Conservation (phyloP, 2,113 vertebrate genomes). For the Heliornis fulica region DNA sequence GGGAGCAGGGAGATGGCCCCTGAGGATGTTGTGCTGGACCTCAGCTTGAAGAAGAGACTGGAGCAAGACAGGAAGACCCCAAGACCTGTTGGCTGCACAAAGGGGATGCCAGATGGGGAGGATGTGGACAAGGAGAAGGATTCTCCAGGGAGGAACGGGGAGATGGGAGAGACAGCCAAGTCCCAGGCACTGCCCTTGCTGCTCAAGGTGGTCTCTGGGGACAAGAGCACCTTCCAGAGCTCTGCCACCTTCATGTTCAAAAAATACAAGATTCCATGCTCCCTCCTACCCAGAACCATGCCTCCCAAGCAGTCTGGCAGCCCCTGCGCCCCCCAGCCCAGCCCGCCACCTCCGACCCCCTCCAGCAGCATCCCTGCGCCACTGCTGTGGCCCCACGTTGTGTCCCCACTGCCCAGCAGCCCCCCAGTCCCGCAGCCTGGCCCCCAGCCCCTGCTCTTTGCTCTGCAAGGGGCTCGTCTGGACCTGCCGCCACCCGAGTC, state of each 20-base stretch:
- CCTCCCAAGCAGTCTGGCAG: fast-evolving
- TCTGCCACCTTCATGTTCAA: slow-evolving; percentile 72
- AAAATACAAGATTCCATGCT: slow-evolving; percentile 72
- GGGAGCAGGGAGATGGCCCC: fast-evolving
- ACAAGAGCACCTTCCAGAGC: slow-evolving; percentile 70
- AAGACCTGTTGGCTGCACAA: fast-evolving
- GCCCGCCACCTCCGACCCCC: background rate
- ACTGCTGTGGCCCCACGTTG: fast-evolving
- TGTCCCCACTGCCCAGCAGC: background rate
- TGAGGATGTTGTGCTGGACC: background rate
- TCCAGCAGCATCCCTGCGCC: background rate
- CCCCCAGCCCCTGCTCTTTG: slow-evolving; percentile 5
- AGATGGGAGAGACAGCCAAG: fast-evolving
- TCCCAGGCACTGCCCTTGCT: fast-evolving
- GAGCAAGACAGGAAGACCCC: fast-evolving
- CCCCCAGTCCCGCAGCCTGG: fast-evolving
- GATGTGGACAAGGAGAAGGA: background rate
- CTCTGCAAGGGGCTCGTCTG: slow-evolving; percentile 61
- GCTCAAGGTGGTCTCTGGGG: background rate
- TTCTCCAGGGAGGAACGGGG: too few relatives aligned
- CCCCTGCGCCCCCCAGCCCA: background rate
- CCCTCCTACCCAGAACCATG: fast-evolving
- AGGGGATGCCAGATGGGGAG: fast-evolving
- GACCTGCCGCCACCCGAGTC: background rate
- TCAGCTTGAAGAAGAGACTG: slow-evolving; percentile 56